Conservation (phyloP, 2,113 vertebrate species). For the Recurvirostra avosetta region DNA sequence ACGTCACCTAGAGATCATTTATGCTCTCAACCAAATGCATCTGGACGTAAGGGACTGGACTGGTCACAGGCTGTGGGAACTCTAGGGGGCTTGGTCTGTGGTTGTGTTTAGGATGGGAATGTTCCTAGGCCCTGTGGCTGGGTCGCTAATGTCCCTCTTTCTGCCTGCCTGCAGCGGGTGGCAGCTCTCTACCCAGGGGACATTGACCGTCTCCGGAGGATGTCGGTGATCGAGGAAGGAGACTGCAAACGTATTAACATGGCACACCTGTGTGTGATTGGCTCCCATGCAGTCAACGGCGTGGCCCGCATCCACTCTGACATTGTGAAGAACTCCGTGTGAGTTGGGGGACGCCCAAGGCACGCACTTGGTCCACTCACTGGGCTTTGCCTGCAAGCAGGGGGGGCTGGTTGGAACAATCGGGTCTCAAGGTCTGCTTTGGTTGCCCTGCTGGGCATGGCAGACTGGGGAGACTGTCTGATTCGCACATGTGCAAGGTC, state of each 20-base stretch:
- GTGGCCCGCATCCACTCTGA: slow-evolving; percentile 86
- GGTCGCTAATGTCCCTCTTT: fast-evolving
- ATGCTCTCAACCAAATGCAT: slow-evolving; percentile 83
- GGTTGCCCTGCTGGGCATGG: neutral
- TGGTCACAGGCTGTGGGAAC: neutral
- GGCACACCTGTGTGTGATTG: slow-evolving; percentile 87
- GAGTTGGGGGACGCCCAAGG: slow-evolving; percentile 14
- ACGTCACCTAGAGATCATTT: slow-evolving; percentile 83
- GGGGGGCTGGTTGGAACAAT: neutral
- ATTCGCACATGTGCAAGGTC: fast-evolving
- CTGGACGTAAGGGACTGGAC: slow-evolving; percentile 71
- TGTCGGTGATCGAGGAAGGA: slow-evolving; percentile 87
- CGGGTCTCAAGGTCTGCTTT: neutral
- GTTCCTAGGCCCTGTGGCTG: neutral
- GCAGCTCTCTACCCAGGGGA: slow-evolving; percentile 80
- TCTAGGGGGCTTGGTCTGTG: neutral
- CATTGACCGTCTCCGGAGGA: slow-evolving; percentile 76
- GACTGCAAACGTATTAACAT: slow-evolving; percentile 88
- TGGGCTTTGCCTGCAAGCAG: neutral
- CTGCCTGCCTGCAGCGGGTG: slow-evolving; percentile 65
- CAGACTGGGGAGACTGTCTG: neutral
- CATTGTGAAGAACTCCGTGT: slow-evolving; percentile 81
- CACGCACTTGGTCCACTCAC: fast-evolving
- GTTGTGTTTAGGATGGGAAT: neutral
- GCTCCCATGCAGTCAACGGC: slow-evolving; percentile 82